Evolutionary conservation across 64 coral and sea anemone genomes (phyloP).

Genomic region (Montipora cactus): DNA sequence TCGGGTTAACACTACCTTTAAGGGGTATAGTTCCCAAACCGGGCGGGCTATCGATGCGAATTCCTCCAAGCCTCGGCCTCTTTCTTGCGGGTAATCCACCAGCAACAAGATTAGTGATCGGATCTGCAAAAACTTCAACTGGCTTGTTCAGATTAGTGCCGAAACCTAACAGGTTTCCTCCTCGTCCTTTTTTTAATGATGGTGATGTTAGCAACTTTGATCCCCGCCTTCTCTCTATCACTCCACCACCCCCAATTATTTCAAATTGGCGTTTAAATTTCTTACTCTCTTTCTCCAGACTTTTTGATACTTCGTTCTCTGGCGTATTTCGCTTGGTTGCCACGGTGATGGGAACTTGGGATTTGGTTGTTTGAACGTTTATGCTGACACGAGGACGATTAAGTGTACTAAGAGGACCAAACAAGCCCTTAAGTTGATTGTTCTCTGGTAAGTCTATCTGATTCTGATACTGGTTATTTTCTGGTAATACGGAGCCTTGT

Average conservation of each 20-base stretch:
- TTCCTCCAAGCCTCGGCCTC: conserved; percentile 43
- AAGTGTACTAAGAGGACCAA: background rate
- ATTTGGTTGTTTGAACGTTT: conserved; percentile 62
- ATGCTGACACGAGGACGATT: conserved; percentile 39
- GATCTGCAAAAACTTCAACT: conserved; percentile 27
- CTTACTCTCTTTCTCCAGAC: background rate
- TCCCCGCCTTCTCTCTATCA: conserved; percentile 21
- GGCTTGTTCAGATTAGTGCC: conserved; percentile 29
- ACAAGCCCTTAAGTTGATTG: background rate
- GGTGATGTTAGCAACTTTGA: background rate
- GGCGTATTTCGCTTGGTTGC: background rate
- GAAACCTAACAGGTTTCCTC: conserved; percentile 8
- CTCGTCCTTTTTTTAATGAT: conserved; percentile 22
- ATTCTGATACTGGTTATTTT: background rate
- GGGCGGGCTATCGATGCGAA: conserved; percentile 8
- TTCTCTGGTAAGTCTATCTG: background rate
- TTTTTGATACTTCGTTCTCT: background rate
- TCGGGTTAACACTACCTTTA: background rate
- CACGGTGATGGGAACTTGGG: background rate
- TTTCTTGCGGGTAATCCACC: background rate
- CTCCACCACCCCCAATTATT: conserved; percentile 27
- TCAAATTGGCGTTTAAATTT: conserved; percentile 44
- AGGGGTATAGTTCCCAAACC: conserved; percentile 11
- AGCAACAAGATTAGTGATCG: conserved; percentile 19
- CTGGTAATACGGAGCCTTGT: background rate